A percentile compares a stretch with the other conserved stretches of the same genome.
Evolutionary conservation across 2,113 vertebrate genomes (phyloP).

Genomic region (Python bivittatus): DNA sequence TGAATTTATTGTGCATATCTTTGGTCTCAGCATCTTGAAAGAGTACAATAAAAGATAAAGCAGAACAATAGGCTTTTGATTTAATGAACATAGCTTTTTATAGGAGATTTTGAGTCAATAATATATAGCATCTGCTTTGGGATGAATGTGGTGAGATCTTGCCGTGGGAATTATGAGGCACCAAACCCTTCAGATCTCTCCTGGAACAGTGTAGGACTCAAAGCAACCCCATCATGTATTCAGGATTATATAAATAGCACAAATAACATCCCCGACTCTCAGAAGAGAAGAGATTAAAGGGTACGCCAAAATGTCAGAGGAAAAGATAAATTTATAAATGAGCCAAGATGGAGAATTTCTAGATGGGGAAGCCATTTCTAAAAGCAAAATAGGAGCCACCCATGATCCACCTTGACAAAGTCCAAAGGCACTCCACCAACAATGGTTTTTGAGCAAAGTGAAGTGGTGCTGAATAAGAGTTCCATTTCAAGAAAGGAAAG

Average conservation of each 20-base stretch:
- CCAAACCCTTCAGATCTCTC: neutral
- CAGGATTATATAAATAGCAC: neutral
- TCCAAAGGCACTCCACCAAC: neutral
- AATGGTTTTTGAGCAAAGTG: neutral
- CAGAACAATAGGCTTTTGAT: conserved; percentile 10
- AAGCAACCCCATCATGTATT: neutral
- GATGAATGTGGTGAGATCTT: conserved; percentile 3
- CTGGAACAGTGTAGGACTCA: neutral
- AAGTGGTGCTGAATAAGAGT: neutral
- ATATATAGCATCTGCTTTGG: conserved; percentile 21
- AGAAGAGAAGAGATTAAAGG: neutral
- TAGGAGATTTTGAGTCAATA: conserved; percentile 20
- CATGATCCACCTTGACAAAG: neutral
- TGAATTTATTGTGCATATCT: conserved; percentile 11
- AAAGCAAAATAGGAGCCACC: neutral
- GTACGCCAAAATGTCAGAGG: neutral
- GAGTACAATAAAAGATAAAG: conserved; percentile 26
- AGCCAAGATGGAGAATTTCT: neutral
- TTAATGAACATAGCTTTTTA: conserved; percentile 26
- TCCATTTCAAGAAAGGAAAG: neutral
- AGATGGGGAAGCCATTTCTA: neutral
- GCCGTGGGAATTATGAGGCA: neutral
- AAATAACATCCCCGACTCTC: neutral
- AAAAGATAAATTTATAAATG: neutral
- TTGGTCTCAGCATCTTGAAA: conserved; percentile 13